phyloP scores from a whole-genome alignment of 2,888 invertebrate genomes.

The Aplocera efformata region DNA sequence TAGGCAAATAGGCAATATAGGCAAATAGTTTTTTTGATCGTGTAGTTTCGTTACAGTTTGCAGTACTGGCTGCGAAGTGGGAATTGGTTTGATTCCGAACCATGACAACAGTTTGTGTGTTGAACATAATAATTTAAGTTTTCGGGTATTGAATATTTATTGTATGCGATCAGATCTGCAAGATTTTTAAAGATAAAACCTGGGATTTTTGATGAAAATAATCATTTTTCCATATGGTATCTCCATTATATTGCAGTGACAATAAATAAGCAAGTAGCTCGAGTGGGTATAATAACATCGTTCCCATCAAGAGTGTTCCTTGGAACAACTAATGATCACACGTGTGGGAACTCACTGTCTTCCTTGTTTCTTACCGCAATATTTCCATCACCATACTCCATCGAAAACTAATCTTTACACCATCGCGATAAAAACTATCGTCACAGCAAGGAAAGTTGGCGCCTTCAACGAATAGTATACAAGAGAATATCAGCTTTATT shows the following conservation, averaged over 20 bases:
- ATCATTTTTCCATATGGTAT: slow-evolving; percentile 7
- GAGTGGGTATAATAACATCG: slow-evolving; percentile 43
- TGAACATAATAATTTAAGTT: too few species aligned
- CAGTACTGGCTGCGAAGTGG: too few species aligned
- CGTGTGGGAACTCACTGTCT: slow-evolving; percentile 57
- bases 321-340: slow-evolving; percentile 65
- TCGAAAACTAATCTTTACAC: slow-evolving; percentile 3
- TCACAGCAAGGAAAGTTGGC: slow-evolving; percentile 9
- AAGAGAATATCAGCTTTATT: background rate
- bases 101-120: too few species aligned
- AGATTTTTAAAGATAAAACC: too few species aligned
- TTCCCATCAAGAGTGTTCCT: slow-evolving; percentile 58
- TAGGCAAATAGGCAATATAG: too few species aligned
- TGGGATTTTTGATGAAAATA: too few species aligned
- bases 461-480: too few species aligned
- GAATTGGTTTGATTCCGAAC: too few species aligned
- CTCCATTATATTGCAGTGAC: slow-evolving; percentile 19
- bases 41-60: too few species aligned
- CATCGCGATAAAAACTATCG: slow-evolving; percentile 4
- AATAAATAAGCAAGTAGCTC: slow-evolving; percentile 21
- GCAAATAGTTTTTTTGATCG: too few species aligned
- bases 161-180: too few species aligned
- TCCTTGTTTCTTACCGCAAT: slow-evolving; percentile 44
- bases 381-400: background rate
- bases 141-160: too few species aligned